phyloP scores from a whole-genome alignment of 2,113 vertebrate genomes.

The Sclerurus mexicanus region DNA sequence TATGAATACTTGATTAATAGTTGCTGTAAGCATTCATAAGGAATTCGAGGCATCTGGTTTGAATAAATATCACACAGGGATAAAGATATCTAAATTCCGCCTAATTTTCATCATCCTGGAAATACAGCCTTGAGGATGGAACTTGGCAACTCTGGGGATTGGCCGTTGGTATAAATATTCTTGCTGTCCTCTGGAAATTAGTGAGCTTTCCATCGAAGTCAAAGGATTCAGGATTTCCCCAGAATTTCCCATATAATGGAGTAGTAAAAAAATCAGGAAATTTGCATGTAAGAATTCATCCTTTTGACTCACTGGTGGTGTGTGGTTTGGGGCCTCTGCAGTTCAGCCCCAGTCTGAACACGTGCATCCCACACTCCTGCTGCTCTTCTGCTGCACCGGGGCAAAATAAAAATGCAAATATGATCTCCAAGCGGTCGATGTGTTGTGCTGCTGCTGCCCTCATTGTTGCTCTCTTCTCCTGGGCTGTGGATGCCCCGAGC shows the following conservation, averaged over 20 bases:
- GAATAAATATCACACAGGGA: background rate
- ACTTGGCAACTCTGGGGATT: background rate
- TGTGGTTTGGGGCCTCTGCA: background rate
- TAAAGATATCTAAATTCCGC: background rate
- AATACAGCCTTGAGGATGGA: background rate
- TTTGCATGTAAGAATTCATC: background rate
- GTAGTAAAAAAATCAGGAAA: background rate
- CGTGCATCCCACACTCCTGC: background rate
- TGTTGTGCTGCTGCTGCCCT: background rate
- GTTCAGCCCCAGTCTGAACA: background rate
- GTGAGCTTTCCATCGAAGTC: background rate
- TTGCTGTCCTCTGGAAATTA: background rate
- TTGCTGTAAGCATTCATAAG: background rate
- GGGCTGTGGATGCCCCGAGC: background rate
- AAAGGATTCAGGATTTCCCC: background rate
- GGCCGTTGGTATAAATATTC: background rate
- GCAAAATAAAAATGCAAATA: background rate
- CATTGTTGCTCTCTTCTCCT: background rate
- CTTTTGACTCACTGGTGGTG: background rate
- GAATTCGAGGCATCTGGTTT: slow-evolving; percentile 26
- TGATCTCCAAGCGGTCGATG: background rate
- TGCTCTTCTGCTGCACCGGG: background rate
- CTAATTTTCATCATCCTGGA: background rate
- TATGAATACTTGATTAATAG: background rate
- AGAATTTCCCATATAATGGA: background rate